Evolutionary conservation across 2,888 invertebrate species (phyloP).

Genomic region (Stenodema calcarata): DNA sequence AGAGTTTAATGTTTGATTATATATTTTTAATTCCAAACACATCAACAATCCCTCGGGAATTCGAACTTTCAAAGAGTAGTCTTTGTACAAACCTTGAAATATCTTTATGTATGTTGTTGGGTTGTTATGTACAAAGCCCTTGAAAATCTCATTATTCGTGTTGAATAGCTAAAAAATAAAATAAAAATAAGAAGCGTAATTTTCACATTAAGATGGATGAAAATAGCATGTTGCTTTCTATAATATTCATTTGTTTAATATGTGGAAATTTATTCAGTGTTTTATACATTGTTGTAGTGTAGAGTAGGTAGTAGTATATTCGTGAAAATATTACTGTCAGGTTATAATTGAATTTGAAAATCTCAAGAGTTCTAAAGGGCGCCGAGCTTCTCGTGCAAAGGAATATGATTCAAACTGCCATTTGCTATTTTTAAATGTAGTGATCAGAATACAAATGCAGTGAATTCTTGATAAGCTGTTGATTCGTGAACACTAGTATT

Average conservation of each 20-base stretch:
- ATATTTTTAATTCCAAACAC: not conserved
- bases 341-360: too few species aligned
- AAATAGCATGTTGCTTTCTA: not conserved
- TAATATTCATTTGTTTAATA: not conserved
- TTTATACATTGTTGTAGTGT: not conserved
- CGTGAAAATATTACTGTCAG: too few species aligned
- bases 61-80: not conserved
- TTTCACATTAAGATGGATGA: not conserved
- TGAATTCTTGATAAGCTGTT: not conserved
- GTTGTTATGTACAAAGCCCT: not conserved
- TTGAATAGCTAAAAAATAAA: not conserved
- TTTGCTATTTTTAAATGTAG: not conserved
- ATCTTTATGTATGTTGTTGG: not conserved
- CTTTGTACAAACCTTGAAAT: not conserved
- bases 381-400: not conserved
- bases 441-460: not conserved
- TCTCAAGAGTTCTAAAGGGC: too few species aligned
- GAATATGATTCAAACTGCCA: not conserved
- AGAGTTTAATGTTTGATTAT: not conserved
- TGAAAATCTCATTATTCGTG: not conserved
- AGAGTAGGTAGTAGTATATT: not conserved
- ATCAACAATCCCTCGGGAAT: not conserved
- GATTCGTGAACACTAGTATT: too few species aligned
- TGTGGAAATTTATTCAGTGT: not conserved
- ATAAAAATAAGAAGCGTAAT: too few species aligned